Base-by-base conservation (phyloP, 2,113 vertebrate genomes). In the Myotis yumanensis region DNA sequence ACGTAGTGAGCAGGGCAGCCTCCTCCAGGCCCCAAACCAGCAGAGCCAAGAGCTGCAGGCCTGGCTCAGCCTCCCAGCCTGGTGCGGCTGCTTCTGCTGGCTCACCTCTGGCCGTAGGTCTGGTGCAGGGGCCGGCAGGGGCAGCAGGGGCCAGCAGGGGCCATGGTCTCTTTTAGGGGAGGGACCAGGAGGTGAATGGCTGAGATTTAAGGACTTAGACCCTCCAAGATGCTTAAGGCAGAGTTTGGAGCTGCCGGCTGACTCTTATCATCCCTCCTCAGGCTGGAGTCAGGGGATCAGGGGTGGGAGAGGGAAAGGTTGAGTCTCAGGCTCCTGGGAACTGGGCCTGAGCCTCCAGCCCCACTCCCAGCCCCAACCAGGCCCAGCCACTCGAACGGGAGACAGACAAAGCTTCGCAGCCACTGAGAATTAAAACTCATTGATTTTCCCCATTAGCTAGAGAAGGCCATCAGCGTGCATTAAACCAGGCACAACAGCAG, bases 401-500 rank as follows among this genome's bases (percentile, higher is more conserved):
- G 96, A 73, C 11, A 97, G 96, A 97, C 2, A 95, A 89, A 97
- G 89, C 82, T 95, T 96, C 96, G 92, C 57, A 91, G 95, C 91
- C 97, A 54, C 9, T 23, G 96, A 85, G 93, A 97, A 96, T 98
- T 96, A 97, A 97, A 97, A 98, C 18, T 86, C 97, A 98, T 98
- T 11, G 96, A 98, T 98, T 98, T 98, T 98, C 96, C 97, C 98
- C 97, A 97, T 98, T 98, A 98, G 97, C 76, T 16, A 77, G 69
- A 97, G 93, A 97, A 96, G 59, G 3, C 84, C 84, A 96, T 97
- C 95, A 95, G 91, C 96, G 97, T 95, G 96, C 72, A 71, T 97
- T 96, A 90, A 93, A 97, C 88, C 95, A 64, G 72, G 96, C 92
- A 91, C 79, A 95, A 94, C 46, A 76, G 12, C 90, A 98, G 97